A percentile compares a stretch with the other conserved stretches of the same genome.
phyloP scores from a whole-genome alignment of 2,113 vertebrate species.

The Pelobates fuscus region DNA sequence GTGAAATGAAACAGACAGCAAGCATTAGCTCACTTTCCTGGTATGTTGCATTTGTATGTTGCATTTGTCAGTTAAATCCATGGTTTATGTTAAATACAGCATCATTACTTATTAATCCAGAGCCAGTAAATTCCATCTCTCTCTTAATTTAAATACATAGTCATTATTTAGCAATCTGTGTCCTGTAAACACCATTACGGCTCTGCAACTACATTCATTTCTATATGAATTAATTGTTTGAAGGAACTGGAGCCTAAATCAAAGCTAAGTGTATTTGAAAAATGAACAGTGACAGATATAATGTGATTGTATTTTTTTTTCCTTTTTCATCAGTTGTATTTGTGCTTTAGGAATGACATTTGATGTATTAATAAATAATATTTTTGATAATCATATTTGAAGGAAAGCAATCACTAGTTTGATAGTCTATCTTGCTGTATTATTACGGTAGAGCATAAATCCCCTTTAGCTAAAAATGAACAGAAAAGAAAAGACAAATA shows the following conservation, averaged over 20 bases:
- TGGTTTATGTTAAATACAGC: too few relatives aligned
- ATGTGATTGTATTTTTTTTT: conserved; percentile 6
- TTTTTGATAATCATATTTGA: neutral
- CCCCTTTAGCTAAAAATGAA: too few relatives aligned
- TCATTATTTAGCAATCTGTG: neutral
- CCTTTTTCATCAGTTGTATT: neutral
- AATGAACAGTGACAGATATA: conserved; percentile 5
- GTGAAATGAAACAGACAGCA: neutral
- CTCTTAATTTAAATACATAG: neutral
- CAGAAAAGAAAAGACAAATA: too few relatives aligned
- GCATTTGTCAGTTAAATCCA: conserved; percentile 2
- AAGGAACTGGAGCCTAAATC: neutral
- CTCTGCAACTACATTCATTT: neutral
- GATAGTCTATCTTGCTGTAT: neutral
- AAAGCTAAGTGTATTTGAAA: neutral
- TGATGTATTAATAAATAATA: neutral
- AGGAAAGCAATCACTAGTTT: neutral
- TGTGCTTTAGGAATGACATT: neutral
- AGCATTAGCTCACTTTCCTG: neutral
- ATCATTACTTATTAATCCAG: neutral
- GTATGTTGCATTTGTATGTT: neutral
- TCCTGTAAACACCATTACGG: neutral
- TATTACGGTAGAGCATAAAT: neutral
- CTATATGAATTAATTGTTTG: neutral
- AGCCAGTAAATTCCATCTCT: neutral